Evolutionary conservation across 2,113 vertebrate genomes (phyloP).

Genomic region (Hippolais icterina): DNA sequence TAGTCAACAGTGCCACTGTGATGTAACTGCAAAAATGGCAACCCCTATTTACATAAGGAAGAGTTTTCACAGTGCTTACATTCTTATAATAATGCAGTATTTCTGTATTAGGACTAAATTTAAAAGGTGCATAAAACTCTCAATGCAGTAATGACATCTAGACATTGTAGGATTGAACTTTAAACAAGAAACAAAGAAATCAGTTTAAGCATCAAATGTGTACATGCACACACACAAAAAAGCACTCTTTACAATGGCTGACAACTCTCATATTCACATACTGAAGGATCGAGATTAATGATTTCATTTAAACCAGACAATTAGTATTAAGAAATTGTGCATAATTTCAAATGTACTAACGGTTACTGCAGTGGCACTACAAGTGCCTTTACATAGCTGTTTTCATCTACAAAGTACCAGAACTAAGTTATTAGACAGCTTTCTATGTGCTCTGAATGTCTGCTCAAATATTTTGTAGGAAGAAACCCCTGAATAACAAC

Average conservation of each 20-base stretch:
- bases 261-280: background rate
- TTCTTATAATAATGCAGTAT: background rate
- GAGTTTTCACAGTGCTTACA: background rate
- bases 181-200: background rate
- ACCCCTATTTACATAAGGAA: background rate
- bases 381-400: background rate
- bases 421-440: background rate
- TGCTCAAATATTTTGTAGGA: background rate
- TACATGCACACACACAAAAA: background rate
- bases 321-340: background rate
- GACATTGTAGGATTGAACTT: background rate
- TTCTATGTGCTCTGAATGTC: background rate
- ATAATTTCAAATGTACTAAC: background rate
- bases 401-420: background rate
- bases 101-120: background rate
- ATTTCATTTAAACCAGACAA: background rate
- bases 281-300: background rate
- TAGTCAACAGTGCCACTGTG: background rate
- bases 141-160: background rate
- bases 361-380: background rate
- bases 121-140: background rate
- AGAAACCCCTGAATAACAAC: background rate
- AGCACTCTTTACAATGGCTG: rapidly evolving
- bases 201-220: background rate
- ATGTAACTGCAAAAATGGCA: background rate